Conservation (phyloP, 2,113 vertebrate genomes). For the Panurus biarmicus region DNA sequence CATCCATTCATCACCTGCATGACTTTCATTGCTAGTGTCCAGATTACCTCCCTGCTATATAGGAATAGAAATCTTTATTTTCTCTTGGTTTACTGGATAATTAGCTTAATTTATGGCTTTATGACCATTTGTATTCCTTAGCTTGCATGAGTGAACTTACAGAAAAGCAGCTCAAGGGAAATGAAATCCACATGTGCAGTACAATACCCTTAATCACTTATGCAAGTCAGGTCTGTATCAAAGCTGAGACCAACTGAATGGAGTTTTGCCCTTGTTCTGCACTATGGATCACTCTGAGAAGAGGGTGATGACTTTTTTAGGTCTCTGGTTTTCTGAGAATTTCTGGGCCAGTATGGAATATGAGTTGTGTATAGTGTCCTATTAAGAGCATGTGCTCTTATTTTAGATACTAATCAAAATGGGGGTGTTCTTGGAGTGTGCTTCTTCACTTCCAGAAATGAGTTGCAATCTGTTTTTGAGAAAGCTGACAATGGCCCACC, state of each 20-base stretch:
- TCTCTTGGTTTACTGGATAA: background rate
- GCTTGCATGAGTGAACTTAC: background rate
- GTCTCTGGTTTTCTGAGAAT: background rate
- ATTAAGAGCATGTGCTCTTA: background rate
- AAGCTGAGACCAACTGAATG: background rate
- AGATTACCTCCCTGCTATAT: background rate
- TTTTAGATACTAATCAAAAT: background rate
- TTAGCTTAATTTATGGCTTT: background rate
- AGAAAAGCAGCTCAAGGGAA: background rate
- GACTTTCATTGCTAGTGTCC: background rate
- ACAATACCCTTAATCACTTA: background rate
- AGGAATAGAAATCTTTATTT: background rate
- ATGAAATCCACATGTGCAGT: background rate
- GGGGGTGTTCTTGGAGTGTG: background rate
- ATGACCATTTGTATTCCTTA: background rate
- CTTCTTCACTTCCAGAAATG: background rate
- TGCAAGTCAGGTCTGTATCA: fast-evolving
- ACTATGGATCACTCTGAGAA: background rate
- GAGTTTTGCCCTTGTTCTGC: background rate
- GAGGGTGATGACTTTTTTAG: background rate
- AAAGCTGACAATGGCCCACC: background rate
- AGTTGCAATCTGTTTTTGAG: background rate
- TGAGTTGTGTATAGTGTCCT: background rate
- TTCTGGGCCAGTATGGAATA: background rate
- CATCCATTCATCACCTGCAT: background rate